phyloP scores from a whole-genome alignment of 2,797 vertebrate species.

The Pelobates cultripes region DNA sequence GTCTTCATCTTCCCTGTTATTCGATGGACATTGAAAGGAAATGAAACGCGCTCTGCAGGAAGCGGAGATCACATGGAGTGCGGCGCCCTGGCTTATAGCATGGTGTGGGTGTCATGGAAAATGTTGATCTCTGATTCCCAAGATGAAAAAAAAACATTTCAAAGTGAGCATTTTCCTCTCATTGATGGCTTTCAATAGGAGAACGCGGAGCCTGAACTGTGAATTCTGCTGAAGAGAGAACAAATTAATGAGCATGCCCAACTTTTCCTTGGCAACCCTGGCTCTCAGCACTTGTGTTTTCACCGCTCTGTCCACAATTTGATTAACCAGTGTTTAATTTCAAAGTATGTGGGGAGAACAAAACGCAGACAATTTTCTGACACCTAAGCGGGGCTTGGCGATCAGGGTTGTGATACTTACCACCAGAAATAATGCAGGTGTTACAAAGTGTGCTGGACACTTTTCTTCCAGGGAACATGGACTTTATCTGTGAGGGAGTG shows the following conservation, averaged over 20 bases:
- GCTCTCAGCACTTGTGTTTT: background rate
- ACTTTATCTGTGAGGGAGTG: no score
- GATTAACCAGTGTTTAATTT: conserved; percentile 17
- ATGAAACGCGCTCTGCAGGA: conserved; percentile 30
- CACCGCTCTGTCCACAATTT: conserved; percentile 20
- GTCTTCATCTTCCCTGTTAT: conserved; percentile 37
- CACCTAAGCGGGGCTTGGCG: no score
- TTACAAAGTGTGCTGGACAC: no score
- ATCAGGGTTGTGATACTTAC: no score
- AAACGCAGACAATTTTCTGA: background rate
- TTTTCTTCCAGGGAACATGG: no score
- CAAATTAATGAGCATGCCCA: conserved; percentile 53
- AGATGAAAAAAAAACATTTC: conserved; percentile 58
- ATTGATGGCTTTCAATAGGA: conserved; percentile 59
- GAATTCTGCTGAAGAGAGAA: conserved; percentile 52
- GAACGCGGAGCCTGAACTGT: conserved; percentile 28
- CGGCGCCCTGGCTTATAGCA: conserved; percentile 12
- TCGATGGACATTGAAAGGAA: conserved; percentile 29
- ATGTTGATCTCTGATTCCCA: conserved; percentile 34
- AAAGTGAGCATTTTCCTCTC: conserved; percentile 53
- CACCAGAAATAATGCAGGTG: no score
- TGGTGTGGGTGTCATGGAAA: conserved; percentile 10
- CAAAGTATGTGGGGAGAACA: conserved; percentile 1
- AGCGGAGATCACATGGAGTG: conserved; percentile 32
- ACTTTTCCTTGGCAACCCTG: background rate